Base-by-base conservation (phyloP, 1,140 invertebrate species). In the Metaphire vulgaris region DNA sequence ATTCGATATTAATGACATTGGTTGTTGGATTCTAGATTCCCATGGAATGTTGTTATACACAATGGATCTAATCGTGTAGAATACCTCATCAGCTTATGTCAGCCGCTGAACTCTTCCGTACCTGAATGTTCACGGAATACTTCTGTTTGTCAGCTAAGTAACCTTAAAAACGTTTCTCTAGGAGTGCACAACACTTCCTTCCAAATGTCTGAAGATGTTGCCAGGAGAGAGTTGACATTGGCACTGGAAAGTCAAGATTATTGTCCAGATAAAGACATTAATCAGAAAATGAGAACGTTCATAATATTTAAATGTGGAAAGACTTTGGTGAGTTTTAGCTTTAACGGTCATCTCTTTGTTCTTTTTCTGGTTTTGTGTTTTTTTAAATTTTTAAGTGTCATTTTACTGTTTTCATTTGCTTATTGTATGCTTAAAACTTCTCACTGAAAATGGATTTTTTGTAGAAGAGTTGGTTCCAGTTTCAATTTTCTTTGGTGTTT, bases 301-400 rank as follows among this genome's bases (percentile, higher is more conserved):
- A 82, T 84, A 71, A 80, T 81, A 41, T 78, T 84, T 32, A 82
- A 81, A 74, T 84, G 83, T 82, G 83, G 82, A 15, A 80, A 81
- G 64, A 82, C 79, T 30, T 67, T 81, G 77, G 81, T 82, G 76
- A 78, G 80, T 77, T 64, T 33, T n/a, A 12, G 65, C 30, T 41
- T 66, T 26, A 34, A 33, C 6, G 33, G 21, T 15, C n/a, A n/a
- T 28, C 32, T 34, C 16, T 30, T 78, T 76, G 1, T n/a, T 26
- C 12, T 28, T 68, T 21, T 15, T 21, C 2, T 2, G n/a, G 16
- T 32, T 64, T 28, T 69, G 28, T 33, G 28, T 33, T n/a, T n/a
- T n/a, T n/a, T n/a, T n/a, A n/a, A n/a, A n/a, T n/a, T n/a, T n/a
- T n/a, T n/a, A n/a, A n/a, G n/a, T n/a, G n/a, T n/a, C n/a, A n/a